These are phyloP conservation scores for Plemyria rubiginata DNA, from an alignment of 2,888 invertebrate species.

Conservation along the genomic window DNA sequence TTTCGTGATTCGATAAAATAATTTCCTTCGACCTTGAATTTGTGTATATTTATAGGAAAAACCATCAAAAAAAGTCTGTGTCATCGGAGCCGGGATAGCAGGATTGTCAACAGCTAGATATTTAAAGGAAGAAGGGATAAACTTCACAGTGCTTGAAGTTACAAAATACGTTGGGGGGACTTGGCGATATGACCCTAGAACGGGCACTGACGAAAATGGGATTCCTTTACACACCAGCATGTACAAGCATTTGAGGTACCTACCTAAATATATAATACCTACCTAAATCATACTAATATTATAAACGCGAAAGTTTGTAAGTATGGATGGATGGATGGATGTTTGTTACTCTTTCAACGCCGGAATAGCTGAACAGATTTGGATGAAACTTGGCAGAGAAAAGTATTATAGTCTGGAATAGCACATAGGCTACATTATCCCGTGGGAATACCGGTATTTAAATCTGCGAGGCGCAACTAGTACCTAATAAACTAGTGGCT, in stretches of 20 bases:
- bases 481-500: too few relatives aligned
- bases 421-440: too few relatives aligned
- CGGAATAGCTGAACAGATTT: too few relatives aligned
- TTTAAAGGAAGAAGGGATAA: slow-evolving; percentile 67
- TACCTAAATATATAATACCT: not conserved
- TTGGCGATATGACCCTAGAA: slow-evolving; percentile 76
- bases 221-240: slow-evolving; percentile 87
- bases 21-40: not conserved
- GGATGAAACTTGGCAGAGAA: too few relatives aligned
- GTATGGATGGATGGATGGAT: too few relatives aligned
- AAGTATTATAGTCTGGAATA: too few relatives aligned
- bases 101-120: slow-evolving; percentile 71
- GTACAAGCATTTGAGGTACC: slow-evolving; percentile 87
- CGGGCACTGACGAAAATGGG: slow-evolving; percentile 83
- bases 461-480: too few relatives aligned
- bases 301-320: too few relatives aligned
- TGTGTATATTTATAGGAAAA: slow-evolving; percentile 34
- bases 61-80: slow-evolving; percentile 61
- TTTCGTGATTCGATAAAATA: not conserved
- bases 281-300: too few relatives aligned
- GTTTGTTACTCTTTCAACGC: too few relatives aligned
- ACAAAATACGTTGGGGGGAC: slow-evolving; percentile 74
- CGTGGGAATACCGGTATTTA: too few relatives aligned
- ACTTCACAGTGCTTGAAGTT: slow-evolving; percentile 70
- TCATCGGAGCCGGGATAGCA: slow-evolving; percentile 75